Base-by-base conservation (phyloP, 2,113 vertebrate genomes). In the Tricholaema leucomelas region DNA sequence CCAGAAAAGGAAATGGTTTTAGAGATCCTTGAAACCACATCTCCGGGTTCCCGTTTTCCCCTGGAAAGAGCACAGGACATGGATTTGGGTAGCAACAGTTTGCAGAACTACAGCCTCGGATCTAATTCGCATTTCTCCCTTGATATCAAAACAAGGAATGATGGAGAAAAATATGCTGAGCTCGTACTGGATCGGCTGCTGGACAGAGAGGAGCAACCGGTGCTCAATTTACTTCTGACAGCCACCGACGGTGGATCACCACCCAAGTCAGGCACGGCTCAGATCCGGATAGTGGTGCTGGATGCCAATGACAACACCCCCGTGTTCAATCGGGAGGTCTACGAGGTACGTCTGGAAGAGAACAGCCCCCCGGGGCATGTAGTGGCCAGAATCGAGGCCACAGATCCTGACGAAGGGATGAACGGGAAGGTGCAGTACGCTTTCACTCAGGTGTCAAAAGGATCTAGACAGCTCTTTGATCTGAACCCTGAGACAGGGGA, bases 291-390 rank as follows among this genome's bases (percentile, higher is more conserved):
- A 6, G 23, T 96, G 9, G 90, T 97, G 2, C 0, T 97, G 48
- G 97, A 98, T 55, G 50, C 0, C 36, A 98, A 98, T 42, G 97
- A 98, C 36, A 98, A 97, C 2, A 6, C 8, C 1, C 96, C 97
- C 0, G 52, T 76, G 2, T 97, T 97, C 35, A 46, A 52, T 1
- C 21, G 46, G 23, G 78, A 90, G 2, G 23, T 90, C 15, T 98
- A 97, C 46, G 84, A 97, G 31, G 95, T 94, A 46, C 91, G 33
- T 6, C 40, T 98, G 73, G 66, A 55, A 1, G 97, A 98, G 70
- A 96, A 97, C 21, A 95, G 91, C 6, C 38, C 64, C 6, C 9
- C 5, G 12, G 89, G 79, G 6, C 93, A 90, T 9, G 36, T 80
- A 21, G 77, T 97, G 50, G 63, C 96, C 11, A 95, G 31, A 14